Evolutionary conservation across 1,140 invertebrate species (phyloP), one percentile per base, ranked within the genome.

Genomic region (Leptopilina clavipes): DNA sequence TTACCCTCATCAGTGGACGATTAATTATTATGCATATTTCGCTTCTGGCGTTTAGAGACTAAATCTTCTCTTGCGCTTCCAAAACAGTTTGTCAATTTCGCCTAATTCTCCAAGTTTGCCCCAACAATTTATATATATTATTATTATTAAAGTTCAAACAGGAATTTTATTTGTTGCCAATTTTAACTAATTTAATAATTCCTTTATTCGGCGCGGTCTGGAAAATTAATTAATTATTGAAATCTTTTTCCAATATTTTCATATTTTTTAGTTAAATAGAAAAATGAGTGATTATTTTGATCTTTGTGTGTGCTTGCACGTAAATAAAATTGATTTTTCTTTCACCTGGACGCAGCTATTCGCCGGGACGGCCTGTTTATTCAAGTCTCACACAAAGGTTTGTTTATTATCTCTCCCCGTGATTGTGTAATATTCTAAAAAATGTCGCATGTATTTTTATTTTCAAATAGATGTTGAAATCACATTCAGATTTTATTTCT

Each of bases 341-440:
- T 87, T 86, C 84, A 72, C 80, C 85, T 84, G 88, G 86, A 88
- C 80, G 89, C 90, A 91, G 90, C 87, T 88, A 81, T 91, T 91
- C 82, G 89, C 90, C 76, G 90, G 90, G 83, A 90, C 89, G 77
- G 86, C 88, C 86, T 91, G 89, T 88, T 88, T 89, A 86, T 90
- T 91, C 89, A 90, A 88, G 87, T 88, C 88, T 82, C 89, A 89
- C 78, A 86, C 72, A 81, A 91, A 91, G 90, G 90, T 91, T 90
- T 86, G 89, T 90, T 83, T 1, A 31, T 31, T 2, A 31, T 31
- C 25, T 31, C 5, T n/a, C n/a, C n/a, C 25, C 71, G 79, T 79
- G 45, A 73, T 72, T 79, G 52, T 56, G n/a, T n/a, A n/a, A n/a
- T n/a, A n/a, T n/a, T n/a, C n/a, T n/a, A n/a, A n/a, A n/a, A 44